Conservation (phyloP, 2,797 vertebrate genomes). For the Rhabdomys pumilio region DNA sequence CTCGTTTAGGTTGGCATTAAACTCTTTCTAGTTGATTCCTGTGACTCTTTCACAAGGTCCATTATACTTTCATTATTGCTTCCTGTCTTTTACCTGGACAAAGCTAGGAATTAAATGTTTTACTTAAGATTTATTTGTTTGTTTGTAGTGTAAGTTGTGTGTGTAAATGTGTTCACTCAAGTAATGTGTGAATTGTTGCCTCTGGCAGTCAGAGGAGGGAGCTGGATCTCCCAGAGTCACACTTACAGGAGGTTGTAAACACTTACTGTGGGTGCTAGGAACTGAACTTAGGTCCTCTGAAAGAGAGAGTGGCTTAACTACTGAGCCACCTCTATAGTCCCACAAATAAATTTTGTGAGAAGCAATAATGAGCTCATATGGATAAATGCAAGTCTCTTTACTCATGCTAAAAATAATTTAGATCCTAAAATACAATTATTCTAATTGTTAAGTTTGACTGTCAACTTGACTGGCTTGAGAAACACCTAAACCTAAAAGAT, state of each 20-base stretch:
- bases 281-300: neutral
- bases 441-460: neutral
- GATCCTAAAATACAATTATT: neutral
- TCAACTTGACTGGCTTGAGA: neutral
- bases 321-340: neutral
- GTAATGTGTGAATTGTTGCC: neutral
- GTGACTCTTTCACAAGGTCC: neutral
- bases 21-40: neutral
- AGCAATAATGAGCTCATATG: neutral
- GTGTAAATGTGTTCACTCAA: neutral
- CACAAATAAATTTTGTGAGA: neutral
- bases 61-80: neutral
- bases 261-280: neutral
- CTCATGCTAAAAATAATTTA: constrained; percentile 1
- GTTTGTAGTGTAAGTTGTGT: neutral
- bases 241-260: neutral
- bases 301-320: neutral
- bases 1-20: neutral
- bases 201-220: neutral
- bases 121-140: neutral
- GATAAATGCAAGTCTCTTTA: neutral
- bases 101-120: neutral
- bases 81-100: neutral
- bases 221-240: neutral
- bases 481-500: neutral